These are phyloP conservation scores for Triplophysa rosa DNA, from an alignment of 2,113 vertebrate species.

Conservation along the genomic window DNA sequence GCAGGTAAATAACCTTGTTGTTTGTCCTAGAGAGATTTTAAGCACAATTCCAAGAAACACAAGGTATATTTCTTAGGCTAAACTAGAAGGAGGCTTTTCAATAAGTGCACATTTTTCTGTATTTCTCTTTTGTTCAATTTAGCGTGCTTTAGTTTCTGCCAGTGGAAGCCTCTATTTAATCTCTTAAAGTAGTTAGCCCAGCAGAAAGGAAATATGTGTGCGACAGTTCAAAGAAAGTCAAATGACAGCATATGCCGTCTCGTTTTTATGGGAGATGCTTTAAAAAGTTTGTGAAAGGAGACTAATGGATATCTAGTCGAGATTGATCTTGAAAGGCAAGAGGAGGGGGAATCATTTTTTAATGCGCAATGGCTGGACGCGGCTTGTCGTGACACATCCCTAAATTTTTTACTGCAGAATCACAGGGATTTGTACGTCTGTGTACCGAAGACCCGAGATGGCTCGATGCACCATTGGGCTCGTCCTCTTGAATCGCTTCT, in stretches of 20 bases:
- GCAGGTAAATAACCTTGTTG: not conserved
- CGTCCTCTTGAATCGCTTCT: conserved; percentile 35
- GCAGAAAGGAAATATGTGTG: conserved; percentile 18
- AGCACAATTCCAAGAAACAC: conserved; percentile 53
- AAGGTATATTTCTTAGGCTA: conserved; percentile 44
- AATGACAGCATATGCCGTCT: conserved; percentile 6
- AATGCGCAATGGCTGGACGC: not conserved
- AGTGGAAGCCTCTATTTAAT: conserved; percentile 45
- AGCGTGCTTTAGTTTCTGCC: conserved; percentile 47
- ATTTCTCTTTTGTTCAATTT: conserved; percentile 47
- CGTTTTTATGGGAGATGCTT: conserved; percentile 23
- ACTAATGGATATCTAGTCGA: conserved; percentile 43
- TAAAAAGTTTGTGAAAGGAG: conserved; percentile 52
- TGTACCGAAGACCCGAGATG: not conserved
- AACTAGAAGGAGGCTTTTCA: conserved; percentile 47
- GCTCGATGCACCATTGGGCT: conserved; percentile 17
- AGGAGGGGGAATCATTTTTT: not conserved
- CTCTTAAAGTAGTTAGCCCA: conserved; percentile 31
- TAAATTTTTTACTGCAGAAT: not conserved
- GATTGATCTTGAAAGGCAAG: conserved; percentile 17
- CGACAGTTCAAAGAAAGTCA: conserved; percentile 16
- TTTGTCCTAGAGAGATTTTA: conserved; percentile 38
- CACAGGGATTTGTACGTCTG: not conserved
- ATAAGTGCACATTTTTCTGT: conserved; percentile 48
- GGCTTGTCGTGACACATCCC: too few species aligned